Conservation (phyloP, 1,140 invertebrate species). For the Drosophila pseudoananassae region DNA sequence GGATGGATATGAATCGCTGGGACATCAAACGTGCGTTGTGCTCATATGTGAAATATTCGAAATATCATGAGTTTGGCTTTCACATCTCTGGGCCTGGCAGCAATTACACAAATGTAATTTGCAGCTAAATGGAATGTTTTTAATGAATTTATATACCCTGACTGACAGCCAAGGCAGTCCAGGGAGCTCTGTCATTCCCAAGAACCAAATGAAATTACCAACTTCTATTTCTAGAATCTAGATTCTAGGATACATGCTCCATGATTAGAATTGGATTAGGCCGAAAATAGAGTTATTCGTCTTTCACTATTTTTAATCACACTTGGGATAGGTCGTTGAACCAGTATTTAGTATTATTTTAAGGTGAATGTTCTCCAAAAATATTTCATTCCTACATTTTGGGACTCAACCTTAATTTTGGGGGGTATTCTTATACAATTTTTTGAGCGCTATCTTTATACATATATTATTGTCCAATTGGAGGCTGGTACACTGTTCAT, state of each 20-base stretch:
- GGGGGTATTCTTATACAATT: constrained; percentile 28
- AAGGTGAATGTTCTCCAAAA: constrained; percentile 50
- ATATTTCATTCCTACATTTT: constrained; percentile 32
- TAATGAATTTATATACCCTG: constrained; percentile 71
- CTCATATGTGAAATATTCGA: constrained; percentile 77
- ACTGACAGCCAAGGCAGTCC: not conserved
- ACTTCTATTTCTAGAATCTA: constrained; percentile 6
- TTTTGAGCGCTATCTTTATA: not conserved
- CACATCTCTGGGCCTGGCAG: constrained; percentile 23
- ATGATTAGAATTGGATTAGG: constrained; percentile 15
- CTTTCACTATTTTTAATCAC: constrained; percentile 27
- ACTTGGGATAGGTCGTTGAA: constrained; percentile 68
- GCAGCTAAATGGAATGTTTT: constrained; percentile 73
- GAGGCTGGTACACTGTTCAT: constrained; percentile 52
- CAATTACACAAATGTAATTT: constrained; percentile 76
- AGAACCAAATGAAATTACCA: not conserved
- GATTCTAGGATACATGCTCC: not conserved
- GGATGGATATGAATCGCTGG: constrained; percentile 14
- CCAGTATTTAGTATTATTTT: constrained; percentile 5
- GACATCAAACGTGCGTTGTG: constrained; percentile 64
- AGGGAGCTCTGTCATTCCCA: not conserved
- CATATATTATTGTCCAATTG: constrained; percentile 27
- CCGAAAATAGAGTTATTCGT: constrained; percentile 39
- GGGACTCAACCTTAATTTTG: constrained; percentile 13
- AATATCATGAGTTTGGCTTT: constrained; percentile 57